Base-by-base conservation (phyloP, 2,888 invertebrate genomes). In the Schizotus pectinicornis region DNA sequence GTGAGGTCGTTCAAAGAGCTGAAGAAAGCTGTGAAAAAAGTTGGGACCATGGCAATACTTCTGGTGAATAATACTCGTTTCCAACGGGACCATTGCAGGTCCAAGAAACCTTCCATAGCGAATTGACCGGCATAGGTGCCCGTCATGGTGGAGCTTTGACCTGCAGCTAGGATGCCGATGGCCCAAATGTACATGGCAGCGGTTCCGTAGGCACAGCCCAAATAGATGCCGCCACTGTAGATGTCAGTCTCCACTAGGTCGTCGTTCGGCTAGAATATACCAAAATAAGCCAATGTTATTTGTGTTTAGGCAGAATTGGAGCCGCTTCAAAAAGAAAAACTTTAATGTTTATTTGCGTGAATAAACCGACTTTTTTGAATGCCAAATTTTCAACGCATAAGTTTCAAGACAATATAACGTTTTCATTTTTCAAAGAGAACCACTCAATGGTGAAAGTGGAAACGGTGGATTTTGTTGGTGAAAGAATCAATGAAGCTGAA, bases 31-130 rank as follows among this genome's bases (percentile, higher is more conserved):
- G 88, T 83, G 53, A 85, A 83, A 67, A 91, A 88, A 1, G 91
- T 90, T 1, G 84, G 84, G 7, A 87, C 77, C 70, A 95, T 94
- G 36, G 94, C 94, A 68, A 95, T 90, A n/a, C 86, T 82, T 67
- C 94, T 85, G 0, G 94, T 95, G 68, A 95, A 84, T 8, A 94
- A 80, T 0, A 94, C 91, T 76, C 94, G 81, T 79, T 90, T 91
- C 94, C 94, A 95, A 39, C 91, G 85, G 0, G 90, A 84, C 93
- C 93, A 94, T 72, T 87, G 86, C 8, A 94, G 81, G 73, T 92
- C 89, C 11, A 94, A 79, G 74, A 94, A 94, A n/a, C 94, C 94
- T 84, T 92, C 91, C 92, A 92, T 92, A 0, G 89, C 90, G 77
- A 92, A 92, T 76, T 92, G 92, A 0, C 92, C 92, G n/a, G 91